Base-by-base conservation (phyloP, 2,113 vertebrate genomes). In the Lamprologus tigripictilis region DNA sequence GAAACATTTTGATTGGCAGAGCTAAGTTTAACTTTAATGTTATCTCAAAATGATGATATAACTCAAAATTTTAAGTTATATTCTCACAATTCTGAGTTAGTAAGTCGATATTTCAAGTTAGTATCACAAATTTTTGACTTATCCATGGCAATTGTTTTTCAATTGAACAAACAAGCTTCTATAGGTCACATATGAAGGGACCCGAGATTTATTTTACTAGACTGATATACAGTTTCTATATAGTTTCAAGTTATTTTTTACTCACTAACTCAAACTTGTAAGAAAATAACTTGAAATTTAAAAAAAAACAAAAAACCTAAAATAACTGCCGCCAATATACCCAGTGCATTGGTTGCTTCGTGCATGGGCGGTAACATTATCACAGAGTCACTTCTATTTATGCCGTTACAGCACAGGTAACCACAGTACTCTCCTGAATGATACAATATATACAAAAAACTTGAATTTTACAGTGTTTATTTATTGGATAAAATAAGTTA, bases 241-340 rank as follows among this genome's bases (percentile, higher is more conserved):
- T 5, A 68, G 19, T 37, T 40, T 68, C 11, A 40, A 8, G 19
- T 68, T 40, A 68, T 40, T 68, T 2, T 21, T 68, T 37, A 68
- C 63, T 40, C 33, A 2, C 11, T 68, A 40, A 68, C 63, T 68
- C 63, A 68, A 68, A 68, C 0, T 13, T 68, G 6, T 68, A 21
- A 68, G 63, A 68, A 68, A 68, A 11, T 63, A 61, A 61, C 57
- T 61, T 61, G 1, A 61, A 33, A 61, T 33, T 31, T 0, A 0
- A 2, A 23, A 28, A 26, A 49, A 47, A 5, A 4, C 3, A 17
- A 16, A 1, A 3, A 6, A 0, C 0, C 53, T 57, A 0, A 28
- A 57, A 57, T 57, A 57, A 57, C 23, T 2, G 5, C 8, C 8
- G 3, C 57, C 57, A 31, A 31, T 31, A 61, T 33, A 61, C 1